A percentile compares a stretch with the other conserved stretches of the same genome.
These are phyloP conservation scores for Halcyon smyrnensis DNA, from an alignment of 2,797 vertebrate genomes.

Conservation along the genomic window DNA sequence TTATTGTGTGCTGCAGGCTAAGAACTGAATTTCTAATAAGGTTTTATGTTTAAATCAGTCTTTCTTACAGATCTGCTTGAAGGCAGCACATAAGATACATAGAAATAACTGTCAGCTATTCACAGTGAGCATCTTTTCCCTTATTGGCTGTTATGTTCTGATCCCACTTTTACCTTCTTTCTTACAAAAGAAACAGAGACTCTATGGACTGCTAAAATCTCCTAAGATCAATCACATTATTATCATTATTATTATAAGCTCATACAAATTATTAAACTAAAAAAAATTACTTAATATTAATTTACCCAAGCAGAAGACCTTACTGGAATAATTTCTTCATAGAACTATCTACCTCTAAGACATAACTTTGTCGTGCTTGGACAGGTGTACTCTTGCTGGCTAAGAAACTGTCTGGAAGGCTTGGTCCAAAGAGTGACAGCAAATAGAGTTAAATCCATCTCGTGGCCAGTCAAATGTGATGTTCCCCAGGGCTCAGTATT, in stretches of 20 bases:
- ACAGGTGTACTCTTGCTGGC: fast-evolving
- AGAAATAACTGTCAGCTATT: not conserved
- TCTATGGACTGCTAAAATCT: not conserved
- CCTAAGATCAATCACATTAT: not conserved
- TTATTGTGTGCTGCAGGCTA: not conserved
- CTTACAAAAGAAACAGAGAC: not conserved
- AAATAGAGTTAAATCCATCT: not conserved
- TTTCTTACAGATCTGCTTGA: not conserved
- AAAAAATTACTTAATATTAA: not conserved
- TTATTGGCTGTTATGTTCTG: not conserved
- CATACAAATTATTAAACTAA: not conserved
- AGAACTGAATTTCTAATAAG: not conserved
- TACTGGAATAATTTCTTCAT: not conserved
- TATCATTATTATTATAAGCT: not conserved
- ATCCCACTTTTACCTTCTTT: not conserved
- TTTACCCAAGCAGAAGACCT: not conserved
- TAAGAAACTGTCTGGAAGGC: not conserved
- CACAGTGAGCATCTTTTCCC: not conserved
- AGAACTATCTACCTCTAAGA: not conserved
- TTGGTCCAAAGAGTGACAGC: fast-evolving
- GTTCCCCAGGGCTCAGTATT: not conserved
- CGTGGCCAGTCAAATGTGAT: fast-evolving
- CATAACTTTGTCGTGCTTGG: not conserved
- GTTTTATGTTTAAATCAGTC: not conserved
- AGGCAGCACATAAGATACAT: not conserved